Conservation (phyloP, 2,888 invertebrate species). For the Carpatolechia fugitivella region DNA sequence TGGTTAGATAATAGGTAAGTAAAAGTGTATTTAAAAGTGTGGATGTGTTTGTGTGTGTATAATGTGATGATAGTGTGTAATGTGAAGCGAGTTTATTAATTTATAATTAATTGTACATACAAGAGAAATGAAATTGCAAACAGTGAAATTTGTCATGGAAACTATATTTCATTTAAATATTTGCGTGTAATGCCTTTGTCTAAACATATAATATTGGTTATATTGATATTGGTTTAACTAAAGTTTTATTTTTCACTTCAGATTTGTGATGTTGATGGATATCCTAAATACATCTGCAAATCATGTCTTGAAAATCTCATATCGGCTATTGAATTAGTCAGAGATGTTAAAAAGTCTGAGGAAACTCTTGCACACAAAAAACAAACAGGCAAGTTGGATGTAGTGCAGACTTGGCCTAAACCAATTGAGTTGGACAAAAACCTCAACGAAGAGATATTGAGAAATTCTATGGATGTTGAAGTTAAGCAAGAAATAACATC, state of each 20-base stretch:
- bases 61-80: no score
- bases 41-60: no score
- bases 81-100: no score
- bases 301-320: neutral
- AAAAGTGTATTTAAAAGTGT: no score
- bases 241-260: constrained; percentile 30
- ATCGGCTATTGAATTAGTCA: neutral
- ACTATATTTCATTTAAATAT: no score
- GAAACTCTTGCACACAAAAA: neutral
- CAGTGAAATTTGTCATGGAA: no score
- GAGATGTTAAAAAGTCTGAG: constrained; percentile 42
- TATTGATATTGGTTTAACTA: no score
- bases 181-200: no score
- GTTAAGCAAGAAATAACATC: constrained; percentile 62
- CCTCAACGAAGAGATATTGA: constrained; percentile 34
- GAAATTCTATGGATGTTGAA: constrained; percentile 40
- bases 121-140: no score
- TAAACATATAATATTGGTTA: no score
- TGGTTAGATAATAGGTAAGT: no score
- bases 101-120: no score
- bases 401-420: constrained; percentile 53
- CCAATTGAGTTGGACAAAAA: constrained; percentile 59
- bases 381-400: constrained; percentile 20
- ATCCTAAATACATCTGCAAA: constrained; percentile 58
- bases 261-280: constrained; percentile 45